A percentile compares a stretch with the other conserved stretches of the same genome.
phyloP scores from a whole-genome alignment of 2,113 vertebrate genomes.

The Pachyramphus minor region DNA sequence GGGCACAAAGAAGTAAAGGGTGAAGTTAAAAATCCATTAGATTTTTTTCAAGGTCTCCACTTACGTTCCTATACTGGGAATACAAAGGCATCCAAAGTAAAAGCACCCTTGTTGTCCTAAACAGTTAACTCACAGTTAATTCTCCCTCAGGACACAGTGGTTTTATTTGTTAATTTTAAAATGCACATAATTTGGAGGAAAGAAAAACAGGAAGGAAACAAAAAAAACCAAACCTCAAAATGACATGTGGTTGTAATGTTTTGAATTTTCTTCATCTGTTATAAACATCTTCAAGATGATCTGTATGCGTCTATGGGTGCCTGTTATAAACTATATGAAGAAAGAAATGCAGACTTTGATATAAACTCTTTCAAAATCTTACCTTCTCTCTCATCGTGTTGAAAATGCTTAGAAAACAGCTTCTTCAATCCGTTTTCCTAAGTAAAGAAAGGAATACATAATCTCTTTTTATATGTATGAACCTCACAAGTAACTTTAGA shows the following conservation, averaged over 20 bases:
- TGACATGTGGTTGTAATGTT: background rate
- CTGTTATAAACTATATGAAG: background rate
- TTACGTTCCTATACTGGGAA: conserved; percentile 26
- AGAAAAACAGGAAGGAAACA: background rate
- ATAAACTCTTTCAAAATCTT: background rate
- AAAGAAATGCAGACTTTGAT: background rate
- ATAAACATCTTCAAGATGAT: background rate
- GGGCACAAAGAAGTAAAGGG: background rate
- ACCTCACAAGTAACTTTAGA: background rate
- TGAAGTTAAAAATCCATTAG: background rate
- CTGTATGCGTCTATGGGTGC: background rate
- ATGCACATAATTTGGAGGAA: background rate
- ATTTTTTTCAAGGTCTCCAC: background rate
- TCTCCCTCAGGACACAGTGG: background rate
- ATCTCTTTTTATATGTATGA: background rate
- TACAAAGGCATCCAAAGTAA: background rate
- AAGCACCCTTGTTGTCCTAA: background rate
- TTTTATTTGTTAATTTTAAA: background rate
- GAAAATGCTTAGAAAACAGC: background rate
- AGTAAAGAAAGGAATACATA: background rate
- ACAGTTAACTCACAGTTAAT: background rate
- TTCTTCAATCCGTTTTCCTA: background rate
- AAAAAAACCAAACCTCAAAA: background rate
- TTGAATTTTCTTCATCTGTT: background rate
- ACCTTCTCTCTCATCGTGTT: background rate